Evolutionary conservation across 2,888 invertebrate species (phyloP), one percentile per base, ranked within the genome.

Genomic region (Acheta domesticus): DNA sequence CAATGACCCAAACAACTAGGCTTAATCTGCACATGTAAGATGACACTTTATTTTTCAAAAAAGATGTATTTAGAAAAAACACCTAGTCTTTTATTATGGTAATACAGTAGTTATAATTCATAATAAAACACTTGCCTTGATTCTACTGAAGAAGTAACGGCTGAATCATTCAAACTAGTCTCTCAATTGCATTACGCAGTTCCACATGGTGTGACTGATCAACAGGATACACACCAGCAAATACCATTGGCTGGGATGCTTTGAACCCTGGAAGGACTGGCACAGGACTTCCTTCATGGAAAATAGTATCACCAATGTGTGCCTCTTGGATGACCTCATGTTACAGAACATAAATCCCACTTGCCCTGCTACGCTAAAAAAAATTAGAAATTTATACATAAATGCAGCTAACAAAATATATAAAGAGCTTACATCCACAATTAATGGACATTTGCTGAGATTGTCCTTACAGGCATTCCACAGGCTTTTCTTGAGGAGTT

Each of bases 121-220:
- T 62, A 62, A 62, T n/a, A 62, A 62, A 62, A 19, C n/a, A 75
- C 20, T 80, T 87, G 95, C 96, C 95, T 96, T 11, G 93, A 92
- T 87, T 98, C 98, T 20, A 92, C 86, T 74, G 89, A 89, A 8
- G 96, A 89, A n/a, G 92, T 90, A 8, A 99, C 98, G 81, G 96
- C 97, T 11, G 96, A 94, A 87, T 99, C 99, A 87, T 98, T 99
- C 74, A 99, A 89, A 92, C 91, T 76, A 99, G 89, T 87, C 96
- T 96, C 82, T 96, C 96, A 79, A 99, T 93, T 16, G 99, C 96
- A 84, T 89, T 91, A 83, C 93, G 89, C 20, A 98, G 88, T 79
- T 89, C 89, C 0, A 90, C 85, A 85, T 94, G 93, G 85, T 97
- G 94, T 0, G 96, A 94, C 85, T 97, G 96, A 86, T 98, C 96